A percentile compares a stretch with the other conserved stretches of the same genome.
phyloP scores from a whole-genome alignment of 2,888 invertebrate species.

The Eupsilia transversa region DNA sequence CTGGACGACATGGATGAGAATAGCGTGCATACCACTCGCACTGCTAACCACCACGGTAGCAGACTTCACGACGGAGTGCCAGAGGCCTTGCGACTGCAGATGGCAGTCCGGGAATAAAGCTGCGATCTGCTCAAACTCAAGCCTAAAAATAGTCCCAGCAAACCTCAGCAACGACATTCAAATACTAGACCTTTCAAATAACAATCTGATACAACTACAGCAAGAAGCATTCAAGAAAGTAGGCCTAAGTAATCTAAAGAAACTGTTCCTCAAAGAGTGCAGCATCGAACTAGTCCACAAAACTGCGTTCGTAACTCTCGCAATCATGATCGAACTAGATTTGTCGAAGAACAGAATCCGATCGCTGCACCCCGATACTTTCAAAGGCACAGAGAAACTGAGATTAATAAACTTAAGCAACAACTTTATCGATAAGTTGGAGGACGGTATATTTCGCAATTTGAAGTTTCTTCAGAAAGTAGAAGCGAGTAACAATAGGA shows the following conservation, averaged over 20 bases:
- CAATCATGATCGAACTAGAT: constrained; percentile 95
- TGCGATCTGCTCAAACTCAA: constrained; percentile 94
- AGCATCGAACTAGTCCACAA: constrained; percentile 93
- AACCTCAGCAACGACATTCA: constrained; percentile 94
- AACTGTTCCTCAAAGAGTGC: constrained; percentile 94
- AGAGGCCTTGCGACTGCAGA: constrained; percentile 94
- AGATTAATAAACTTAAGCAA: constrained; percentile 94
- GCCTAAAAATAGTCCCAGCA: constrained; percentile 92
- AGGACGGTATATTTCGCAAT: constrained; percentile 94
- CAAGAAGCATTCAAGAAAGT: constrained; percentile 93
- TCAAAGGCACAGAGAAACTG: constrained; percentile 93
- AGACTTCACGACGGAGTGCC: constrained; percentile 92
- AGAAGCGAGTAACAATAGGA: constrained; percentile 94
- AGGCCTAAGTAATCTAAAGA: constrained; percentile 95
- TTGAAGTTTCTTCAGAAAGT: constrained; percentile 94
- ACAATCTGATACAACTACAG: constrained; percentile 92
- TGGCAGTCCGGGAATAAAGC: constrained; percentile 96
- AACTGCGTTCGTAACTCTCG: constrained; percentile 94
- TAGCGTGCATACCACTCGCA: constrained; percentile 79
- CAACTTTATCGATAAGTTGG: constrained; percentile 94
- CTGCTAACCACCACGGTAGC: constrained; percentile 83
- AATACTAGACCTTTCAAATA: constrained; percentile 93
- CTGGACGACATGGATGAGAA: constrained; percentile 88
- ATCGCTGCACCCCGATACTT: constrained; percentile 93
- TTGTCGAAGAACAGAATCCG: constrained; percentile 94